Conservation (phyloP, 2,888 invertebrate genomes). For the Thalpophila matura region DNA sequence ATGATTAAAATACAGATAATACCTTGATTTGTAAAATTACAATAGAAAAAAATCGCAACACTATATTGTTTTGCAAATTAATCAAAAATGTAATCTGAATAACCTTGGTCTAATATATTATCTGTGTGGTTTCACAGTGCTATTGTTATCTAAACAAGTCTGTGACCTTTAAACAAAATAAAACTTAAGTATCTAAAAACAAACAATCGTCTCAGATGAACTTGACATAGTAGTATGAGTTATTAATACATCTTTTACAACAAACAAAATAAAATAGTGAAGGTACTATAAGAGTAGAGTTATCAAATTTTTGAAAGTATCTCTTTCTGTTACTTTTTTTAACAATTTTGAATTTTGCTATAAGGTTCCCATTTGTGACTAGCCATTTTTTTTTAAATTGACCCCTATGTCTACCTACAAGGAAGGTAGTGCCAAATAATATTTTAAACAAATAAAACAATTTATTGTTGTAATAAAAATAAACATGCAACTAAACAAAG, state of each 20-base stretch:
- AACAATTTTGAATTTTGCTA: no score
- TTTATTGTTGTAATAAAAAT: neutral
- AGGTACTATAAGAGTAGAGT: no score
- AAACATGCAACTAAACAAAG: slow-evolving; percentile 18
- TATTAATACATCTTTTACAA: neutral
- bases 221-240: neutral
- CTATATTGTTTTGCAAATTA: slow-evolving; percentile 39
- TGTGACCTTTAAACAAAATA: slow-evolving; percentile 38
- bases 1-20: neutral
- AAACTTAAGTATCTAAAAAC: neutral
- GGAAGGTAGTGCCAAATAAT: slow-evolving; percentile 7
- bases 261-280: no score
- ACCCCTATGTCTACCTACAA: no score
- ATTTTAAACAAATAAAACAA: neutral
- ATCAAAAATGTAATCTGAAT: neutral
- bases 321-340: no score
- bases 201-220: neutral
- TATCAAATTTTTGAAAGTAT: no score
- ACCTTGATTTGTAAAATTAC: slow-evolving; percentile 8
- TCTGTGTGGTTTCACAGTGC: neutral
- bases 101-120: slow-evolving; percentile 37
- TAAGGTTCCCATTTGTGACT: no score
- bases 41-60: neutral
- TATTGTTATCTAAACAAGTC: slow-evolving; percentile 24
- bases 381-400: no score